These are phyloP conservation scores for Machimus rusticus DNA, from an alignment of 2,888 invertebrate genomes.

Conservation along the genomic window DNA sequence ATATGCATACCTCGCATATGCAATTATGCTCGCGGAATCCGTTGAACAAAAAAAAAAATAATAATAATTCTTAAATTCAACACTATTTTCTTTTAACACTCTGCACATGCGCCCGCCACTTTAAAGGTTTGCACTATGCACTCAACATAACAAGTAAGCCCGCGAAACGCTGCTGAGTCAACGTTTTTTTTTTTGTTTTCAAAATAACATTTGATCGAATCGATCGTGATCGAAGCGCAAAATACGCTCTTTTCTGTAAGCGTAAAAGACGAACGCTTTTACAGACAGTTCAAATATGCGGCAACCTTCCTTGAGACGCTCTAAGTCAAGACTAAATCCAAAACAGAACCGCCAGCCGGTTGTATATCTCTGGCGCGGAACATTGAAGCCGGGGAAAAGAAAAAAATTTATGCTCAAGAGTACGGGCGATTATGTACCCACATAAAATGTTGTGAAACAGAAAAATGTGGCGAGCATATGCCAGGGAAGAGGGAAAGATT, in stretches of 20 bases:
- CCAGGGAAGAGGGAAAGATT: neutral
- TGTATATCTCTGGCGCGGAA: conserved; percentile 9
- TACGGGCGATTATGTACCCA: neutral
- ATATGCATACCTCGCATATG: neutral
- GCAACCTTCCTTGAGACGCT: neutral
- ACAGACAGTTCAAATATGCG: neutral
- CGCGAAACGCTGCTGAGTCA: conserved; percentile 14
- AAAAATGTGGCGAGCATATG: conserved; percentile 13
- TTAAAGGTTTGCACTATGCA: neutral
- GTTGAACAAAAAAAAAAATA: neutral
- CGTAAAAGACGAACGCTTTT: neutral
- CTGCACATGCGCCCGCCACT: conserved; percentile 18
- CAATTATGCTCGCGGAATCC: neutral
- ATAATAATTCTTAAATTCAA: neutral
- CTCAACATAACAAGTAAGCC: conserved; percentile 2
- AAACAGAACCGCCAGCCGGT: neutral
- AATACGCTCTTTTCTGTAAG: neutral
- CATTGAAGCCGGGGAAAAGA: neutral
- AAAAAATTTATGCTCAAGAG: neutral
- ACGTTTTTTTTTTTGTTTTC: neutral
- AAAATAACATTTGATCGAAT: neutral
- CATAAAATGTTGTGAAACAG: neutral
- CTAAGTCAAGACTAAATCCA: conserved; percentile 34
- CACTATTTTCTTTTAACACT: neutral
- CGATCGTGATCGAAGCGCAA: neutral